Evolutionary conservation across 2,888 invertebrate genomes (phyloP), one percentile per base, ranked within the genome.

Genomic region (Conistra vaccinii): DNA sequence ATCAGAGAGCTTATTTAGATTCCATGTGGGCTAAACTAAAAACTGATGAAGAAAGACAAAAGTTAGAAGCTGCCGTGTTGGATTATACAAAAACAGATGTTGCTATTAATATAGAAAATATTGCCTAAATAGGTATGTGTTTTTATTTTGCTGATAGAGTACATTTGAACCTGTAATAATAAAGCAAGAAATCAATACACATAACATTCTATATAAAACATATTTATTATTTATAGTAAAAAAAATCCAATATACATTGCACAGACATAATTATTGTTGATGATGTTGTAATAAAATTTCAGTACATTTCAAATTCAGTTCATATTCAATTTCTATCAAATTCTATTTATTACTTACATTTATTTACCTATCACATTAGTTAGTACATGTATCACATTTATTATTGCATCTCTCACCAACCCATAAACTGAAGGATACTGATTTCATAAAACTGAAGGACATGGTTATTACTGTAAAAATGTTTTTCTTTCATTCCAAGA

Each of bases 1-100:
- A 98, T 92, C 98, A 98, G 88, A 96, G 97, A 87, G 93, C 95
- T 69, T 97, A 97, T 89, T 95, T 98, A 73, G 97, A 98, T 89
- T 95, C 96, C 67, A 96, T 97, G 92, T 97, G 98, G 97, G 94
- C 95, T 0, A 95, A 94, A 83, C 93, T 98, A 51, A 97, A 96
- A 84, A 97, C 97, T 55, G 97, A 97, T 48, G 97, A 97, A 80
- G 97, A 98, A 87, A 97, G 97, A 74, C 95, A 96, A 85, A 95
- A 95, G 69, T 93, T 98, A 62, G 96, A 96, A 92, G 89, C 89
- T 45, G 96, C 96, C 57, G 94, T 96, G 1, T 93, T 96, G 93
- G 94, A 96, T 85, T 96, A 96, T 74, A 94, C 94, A 17, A 95
- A 94, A 89, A 94, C 95, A 42, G 96, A 96, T 94, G 94, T 96